Evolutionary conservation across 2,888 invertebrate genomes (phyloP).

Genomic region (Dione vanillae): DNA sequence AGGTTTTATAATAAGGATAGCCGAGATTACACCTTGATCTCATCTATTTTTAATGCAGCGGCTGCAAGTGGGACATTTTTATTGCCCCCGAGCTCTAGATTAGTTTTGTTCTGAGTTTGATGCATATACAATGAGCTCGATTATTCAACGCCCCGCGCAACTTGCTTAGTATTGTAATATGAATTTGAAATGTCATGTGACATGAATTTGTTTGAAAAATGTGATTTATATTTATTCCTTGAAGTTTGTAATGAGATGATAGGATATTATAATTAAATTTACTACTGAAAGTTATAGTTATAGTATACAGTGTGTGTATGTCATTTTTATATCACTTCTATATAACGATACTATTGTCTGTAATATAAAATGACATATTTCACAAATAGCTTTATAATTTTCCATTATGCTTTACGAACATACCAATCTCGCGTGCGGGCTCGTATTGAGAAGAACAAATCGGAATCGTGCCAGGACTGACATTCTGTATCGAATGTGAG

Average conservation of each 20-base stretch:
- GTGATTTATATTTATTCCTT: slow-evolving; percentile 1
- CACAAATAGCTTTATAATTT: slow-evolving; percentile 29
- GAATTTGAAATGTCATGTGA: slow-evolving; percentile 70
- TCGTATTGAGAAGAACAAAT: slow-evolving; percentile 62
- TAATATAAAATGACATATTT: slow-evolving; percentile 21
- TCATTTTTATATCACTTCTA: too few species aligned
- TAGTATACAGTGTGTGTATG: too few species aligned
- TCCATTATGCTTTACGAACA: slow-evolving; percentile 23
- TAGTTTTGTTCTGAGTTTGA: slow-evolving; percentile 83
- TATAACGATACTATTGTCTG: too few species aligned
- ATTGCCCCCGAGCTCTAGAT: slow-evolving; percentile 80
- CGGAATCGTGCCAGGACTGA: slow-evolving; percentile 66
- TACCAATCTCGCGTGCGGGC: slow-evolving; percentile 44
- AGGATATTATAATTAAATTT: too few species aligned
- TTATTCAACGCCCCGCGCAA: slow-evolving; percentile 75
- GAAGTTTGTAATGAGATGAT: neutral
- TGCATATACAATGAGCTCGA: slow-evolving; percentile 82
- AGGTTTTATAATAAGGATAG: slow-evolving; percentile 81
- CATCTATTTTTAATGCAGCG: slow-evolving; percentile 79
- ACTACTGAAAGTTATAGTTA: too few species aligned
- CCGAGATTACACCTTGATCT: slow-evolving; percentile 81
- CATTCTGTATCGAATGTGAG: slow-evolving; percentile 81
- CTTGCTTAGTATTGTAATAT: slow-evolving; percentile 70
- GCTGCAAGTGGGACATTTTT: slow-evolving; percentile 80
- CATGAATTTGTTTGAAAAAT: slow-evolving; percentile 30